Evolutionary conservation across 2,797 vertebrate genomes (phyloP).

Genomic region (Eptatretus atami): DNA sequence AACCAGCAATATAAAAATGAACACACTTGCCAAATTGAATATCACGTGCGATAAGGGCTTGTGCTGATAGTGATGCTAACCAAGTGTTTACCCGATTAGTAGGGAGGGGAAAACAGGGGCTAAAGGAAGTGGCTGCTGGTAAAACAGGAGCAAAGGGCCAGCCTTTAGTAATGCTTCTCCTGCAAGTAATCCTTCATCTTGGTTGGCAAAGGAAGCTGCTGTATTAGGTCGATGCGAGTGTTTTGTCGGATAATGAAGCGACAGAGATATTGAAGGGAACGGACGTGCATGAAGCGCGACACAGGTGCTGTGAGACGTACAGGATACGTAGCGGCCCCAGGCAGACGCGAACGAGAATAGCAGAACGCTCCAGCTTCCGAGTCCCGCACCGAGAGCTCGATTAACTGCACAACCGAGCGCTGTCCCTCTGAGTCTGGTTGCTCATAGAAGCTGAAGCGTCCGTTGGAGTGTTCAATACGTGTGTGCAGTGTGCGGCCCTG

Average conservation of each 20-base stretch:
- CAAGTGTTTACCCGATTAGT: too few species aligned
- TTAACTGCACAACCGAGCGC: constrained; percentile 81
- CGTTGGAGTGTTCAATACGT: constrained; percentile 85
- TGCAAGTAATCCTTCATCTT: constrained; percentile 99
- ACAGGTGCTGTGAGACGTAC: constrained; percentile 82
- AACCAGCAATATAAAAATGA: too few species aligned
- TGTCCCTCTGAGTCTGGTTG: constrained; percentile 91
- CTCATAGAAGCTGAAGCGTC: constrained; percentile 95
- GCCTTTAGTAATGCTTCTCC: constrained; percentile 81
- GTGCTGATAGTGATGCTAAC: too few species aligned
- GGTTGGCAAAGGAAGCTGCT: constrained; percentile 98
- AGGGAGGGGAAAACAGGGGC: too few species aligned
- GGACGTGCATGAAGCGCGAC: constrained; percentile 96
- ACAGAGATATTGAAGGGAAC: constrained; percentile 86
- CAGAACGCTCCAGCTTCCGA: constrained; percentile 94
- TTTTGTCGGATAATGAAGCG: constrained; percentile 94
- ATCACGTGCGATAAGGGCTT: too few species aligned
- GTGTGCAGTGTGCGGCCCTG: constrained; percentile 91
- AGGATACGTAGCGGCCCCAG: constrained; percentile 82
- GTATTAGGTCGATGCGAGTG: constrained; percentile 89
- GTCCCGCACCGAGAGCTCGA: constrained; percentile 88
- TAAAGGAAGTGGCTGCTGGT: background rate
- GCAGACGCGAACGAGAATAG: constrained; percentile 74
- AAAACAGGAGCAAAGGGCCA: background rate
- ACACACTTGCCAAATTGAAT: too few species aligned